phyloP scores from a whole-genome alignment of 1,140 invertebrate genomes.

The Argopecten irradians region DNA sequence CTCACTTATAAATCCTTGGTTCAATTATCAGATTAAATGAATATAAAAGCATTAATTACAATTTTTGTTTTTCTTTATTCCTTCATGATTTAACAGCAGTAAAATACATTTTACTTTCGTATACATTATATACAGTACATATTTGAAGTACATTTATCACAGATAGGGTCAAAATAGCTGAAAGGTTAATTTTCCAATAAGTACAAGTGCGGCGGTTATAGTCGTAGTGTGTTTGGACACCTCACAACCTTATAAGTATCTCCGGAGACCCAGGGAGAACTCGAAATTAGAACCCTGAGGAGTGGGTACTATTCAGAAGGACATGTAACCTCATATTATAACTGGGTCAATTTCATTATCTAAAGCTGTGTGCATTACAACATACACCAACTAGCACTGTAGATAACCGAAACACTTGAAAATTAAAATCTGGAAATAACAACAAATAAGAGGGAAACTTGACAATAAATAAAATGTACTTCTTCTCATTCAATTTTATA shows the following conservation, averaged over 20 bases:
- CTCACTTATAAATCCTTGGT: too few species aligned
- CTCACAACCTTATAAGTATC: neutral
- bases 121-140: neutral
- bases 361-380: neutral
- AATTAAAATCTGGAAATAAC: neutral
- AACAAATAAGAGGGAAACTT: too few species aligned
- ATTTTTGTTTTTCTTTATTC: neutral
- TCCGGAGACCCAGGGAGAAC: neutral
- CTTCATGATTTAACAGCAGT: slow-evolving; percentile 15
- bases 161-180: neutral
- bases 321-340: neutral
- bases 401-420: neutral
- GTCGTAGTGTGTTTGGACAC: neutral
- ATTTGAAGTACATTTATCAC: neutral
- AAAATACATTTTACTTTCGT: neutral
- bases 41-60: neutral
- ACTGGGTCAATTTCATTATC: neutral
- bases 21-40: neutral
- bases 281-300: neutral
- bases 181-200: neutral
- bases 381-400: neutral
- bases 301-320: neutral
- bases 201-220: neutral
- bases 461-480: neutral
- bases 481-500: neutral